Percentiles rank a stretch among this genome's conserved stretches.
Conservation (phyloP, 2,113 vertebrate species). For the Tachycineta bicolor region DNA sequence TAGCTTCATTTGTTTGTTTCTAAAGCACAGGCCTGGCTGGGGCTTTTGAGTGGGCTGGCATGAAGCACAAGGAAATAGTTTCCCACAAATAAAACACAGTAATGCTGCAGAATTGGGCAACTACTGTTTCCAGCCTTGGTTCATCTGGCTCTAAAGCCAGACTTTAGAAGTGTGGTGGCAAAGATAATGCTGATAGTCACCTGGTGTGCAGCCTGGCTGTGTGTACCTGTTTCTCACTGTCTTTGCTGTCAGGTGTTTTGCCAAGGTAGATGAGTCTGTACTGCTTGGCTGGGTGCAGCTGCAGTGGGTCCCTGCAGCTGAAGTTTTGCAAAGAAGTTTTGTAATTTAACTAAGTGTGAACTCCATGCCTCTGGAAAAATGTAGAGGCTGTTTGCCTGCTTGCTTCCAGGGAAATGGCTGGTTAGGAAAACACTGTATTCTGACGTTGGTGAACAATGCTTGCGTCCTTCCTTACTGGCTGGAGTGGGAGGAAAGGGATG, state of each 20-base stretch:
- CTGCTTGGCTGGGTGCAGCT: not conserved
- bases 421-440: not conserved
- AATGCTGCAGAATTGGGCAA: not conserved
- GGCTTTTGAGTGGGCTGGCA: not conserved
- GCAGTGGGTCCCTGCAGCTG: not conserved
- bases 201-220: not conserved
- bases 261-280: not conserved
- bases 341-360: not conserved
- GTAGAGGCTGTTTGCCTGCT: not conserved
- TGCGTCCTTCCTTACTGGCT: not conserved
- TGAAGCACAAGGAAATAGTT: not conserved
- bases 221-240: not conserved
- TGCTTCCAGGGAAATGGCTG: not conserved
- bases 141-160: not conserved
- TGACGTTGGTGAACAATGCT: not conserved
- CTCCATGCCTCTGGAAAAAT: not conserved
- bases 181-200: not conserved
- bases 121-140: not conserved
- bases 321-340: not conserved
- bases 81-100: not conserved
- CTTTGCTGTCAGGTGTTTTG: not conserved
- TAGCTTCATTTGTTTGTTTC: not conserved
- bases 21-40: not conserved
- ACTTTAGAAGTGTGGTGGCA: not conserved
- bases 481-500: not conserved